Evolutionary conservation across 64 coral and sea anemone species (phyloP).

Genomic region (Dendrophyllia cribrosa): DNA sequence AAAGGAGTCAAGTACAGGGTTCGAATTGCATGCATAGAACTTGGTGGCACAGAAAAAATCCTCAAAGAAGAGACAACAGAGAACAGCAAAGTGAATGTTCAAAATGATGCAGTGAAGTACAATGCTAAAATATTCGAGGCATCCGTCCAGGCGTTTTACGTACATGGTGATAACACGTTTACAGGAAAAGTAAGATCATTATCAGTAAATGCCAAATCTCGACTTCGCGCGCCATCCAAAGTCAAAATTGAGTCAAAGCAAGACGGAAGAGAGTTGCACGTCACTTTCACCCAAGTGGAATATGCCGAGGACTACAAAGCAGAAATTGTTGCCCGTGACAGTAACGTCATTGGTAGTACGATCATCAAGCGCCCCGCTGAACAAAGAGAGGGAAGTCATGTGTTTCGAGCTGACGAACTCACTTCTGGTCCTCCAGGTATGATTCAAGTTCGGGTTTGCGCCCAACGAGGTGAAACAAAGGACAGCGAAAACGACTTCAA

Average conservation of each 20-base stretch:
- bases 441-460: conserved; percentile 14
- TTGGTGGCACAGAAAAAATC: not conserved
- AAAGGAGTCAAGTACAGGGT: conserved; percentile 22
- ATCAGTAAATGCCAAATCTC: not conserved
- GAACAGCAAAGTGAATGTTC: not conserved
- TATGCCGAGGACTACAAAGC: conserved; percentile 14
- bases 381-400: not conserved
- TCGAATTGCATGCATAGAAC: not conserved
- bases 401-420: not conserved
- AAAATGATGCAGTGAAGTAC: not conserved
- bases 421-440: not conserved
- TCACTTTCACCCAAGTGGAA: conserved; percentile 6
- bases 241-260: conserved; percentile 5
- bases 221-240: not conserved
- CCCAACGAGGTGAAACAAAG: not conserved
- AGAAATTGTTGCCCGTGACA: not conserved
- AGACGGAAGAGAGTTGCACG: not conserved
- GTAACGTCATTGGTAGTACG: not conserved
- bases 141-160: not conserved
- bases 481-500: not conserved
- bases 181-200: not conserved
- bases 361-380: not conserved
- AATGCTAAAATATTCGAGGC: not conserved
- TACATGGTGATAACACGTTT: not conserved
- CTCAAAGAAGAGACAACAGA: not conserved